phyloP scores from a whole-genome alignment of 23 tunicate genomes.

The Corella eumyota region DNA sequence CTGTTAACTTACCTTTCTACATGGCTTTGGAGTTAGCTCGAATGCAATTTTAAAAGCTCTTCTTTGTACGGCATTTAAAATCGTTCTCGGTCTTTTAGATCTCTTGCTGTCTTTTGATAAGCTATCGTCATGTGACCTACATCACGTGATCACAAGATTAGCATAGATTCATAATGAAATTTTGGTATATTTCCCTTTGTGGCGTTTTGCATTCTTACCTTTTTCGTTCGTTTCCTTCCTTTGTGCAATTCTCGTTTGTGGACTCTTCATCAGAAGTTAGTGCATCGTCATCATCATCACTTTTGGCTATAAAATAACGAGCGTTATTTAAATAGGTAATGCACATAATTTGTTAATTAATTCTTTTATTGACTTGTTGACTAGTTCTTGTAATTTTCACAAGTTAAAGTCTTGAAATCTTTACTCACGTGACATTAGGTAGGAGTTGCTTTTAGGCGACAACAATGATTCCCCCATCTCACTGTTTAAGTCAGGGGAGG shows the following conservation, averaged over 20 bases:
- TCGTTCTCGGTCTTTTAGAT: slow-evolving; percentile 75
- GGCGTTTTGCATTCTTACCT: too few relatives aligned
- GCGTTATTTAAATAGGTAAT: not conserved
- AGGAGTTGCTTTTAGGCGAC: slow-evolving; percentile 50
- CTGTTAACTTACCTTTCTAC: slow-evolving; percentile 70
- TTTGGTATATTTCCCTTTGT: too few relatives aligned
- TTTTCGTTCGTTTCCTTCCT: slow-evolving; percentile 27
- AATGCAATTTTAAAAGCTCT: slow-evolving; percentile 58
- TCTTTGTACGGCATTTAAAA: slow-evolving; percentile 60
- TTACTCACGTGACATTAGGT: slow-evolving; percentile 44
- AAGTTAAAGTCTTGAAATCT: too few relatives aligned
- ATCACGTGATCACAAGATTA: too few relatives aligned
- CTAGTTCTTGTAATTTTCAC: too few relatives aligned
- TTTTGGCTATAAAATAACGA: not conserved
- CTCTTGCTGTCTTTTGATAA: slow-evolving; percentile 27
- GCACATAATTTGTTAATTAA: too few relatives aligned
- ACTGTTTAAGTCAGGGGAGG: slow-evolving; percentile 45
- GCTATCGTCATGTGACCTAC: slow-evolving; percentile 17
- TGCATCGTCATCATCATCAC: slow-evolving; percentile 21
- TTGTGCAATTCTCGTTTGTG: slow-evolving; percentile 14
- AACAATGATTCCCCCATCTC: slow-evolving; percentile 37
- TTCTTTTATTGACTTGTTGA: too few relatives aligned
- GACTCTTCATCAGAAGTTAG: slow-evolving; percentile 44
- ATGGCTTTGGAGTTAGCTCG: slow-evolving; percentile 78
- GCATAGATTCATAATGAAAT: too few relatives aligned